Evolutionary conservation across 1,140 invertebrate species (phyloP).

Genomic region (Bilobella aurantiaca): DNA sequence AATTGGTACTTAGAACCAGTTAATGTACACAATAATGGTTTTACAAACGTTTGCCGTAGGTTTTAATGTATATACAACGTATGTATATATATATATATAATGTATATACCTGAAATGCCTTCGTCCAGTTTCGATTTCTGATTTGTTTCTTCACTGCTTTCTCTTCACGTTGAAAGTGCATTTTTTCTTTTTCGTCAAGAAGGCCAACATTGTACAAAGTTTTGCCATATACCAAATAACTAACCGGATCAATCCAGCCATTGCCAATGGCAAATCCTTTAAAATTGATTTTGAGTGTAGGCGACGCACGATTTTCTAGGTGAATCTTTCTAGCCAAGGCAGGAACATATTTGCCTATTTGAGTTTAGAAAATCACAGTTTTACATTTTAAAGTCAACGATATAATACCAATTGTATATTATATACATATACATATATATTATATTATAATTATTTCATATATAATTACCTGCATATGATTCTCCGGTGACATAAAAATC

Average conservation of each 20-base stretch:
- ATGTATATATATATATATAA: too few relatives aligned
- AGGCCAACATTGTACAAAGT: constrained; percentile 44
- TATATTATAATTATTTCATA: not conserved
- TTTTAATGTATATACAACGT: too few relatives aligned
- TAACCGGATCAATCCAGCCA: constrained; percentile 44
- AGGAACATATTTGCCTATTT: constrained; percentile 62
- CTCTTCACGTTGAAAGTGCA: constrained; percentile 39
- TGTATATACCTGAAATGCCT: too few relatives aligned
- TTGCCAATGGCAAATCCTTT: constrained; percentile 47
- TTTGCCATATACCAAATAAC: constrained; percentile 44
- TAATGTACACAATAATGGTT: too few relatives aligned
- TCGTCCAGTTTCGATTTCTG: too few relatives aligned
- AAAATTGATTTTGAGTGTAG: constrained; percentile 21
- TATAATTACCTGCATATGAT: constrained; percentile 36
- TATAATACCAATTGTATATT: too few relatives aligned
- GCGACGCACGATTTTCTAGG: constrained; percentile 44
- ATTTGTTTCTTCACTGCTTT: constrained; percentile 36
- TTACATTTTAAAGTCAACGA: too few relatives aligned
- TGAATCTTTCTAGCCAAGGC: constrained; percentile 64
- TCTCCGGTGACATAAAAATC: constrained; percentile 43
- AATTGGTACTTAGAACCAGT: too few relatives aligned
- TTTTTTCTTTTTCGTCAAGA: constrained; percentile 40
- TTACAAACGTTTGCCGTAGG: too few relatives aligned
- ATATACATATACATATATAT: too few relatives aligned
- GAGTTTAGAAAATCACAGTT: too few relatives aligned